Conservation (phyloP, 2,888 invertebrate genomes). For the Pseudanteris insignis region DNA sequence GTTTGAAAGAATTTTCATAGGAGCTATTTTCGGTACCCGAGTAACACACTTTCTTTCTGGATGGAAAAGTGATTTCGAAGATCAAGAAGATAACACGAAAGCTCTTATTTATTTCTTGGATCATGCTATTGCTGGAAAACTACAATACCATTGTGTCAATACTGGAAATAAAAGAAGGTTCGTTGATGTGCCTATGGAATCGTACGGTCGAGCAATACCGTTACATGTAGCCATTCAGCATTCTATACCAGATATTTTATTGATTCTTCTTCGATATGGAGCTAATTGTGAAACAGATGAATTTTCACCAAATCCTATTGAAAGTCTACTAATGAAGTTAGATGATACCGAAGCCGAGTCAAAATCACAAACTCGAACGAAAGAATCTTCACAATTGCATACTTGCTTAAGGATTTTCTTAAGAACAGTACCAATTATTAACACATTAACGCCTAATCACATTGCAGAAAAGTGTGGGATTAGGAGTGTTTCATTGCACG, state of each 20-base stretch:
- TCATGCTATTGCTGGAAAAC: slow-evolving; percentile 75
- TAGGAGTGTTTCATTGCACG: slow-evolving; percentile 54
- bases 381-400: slow-evolving; percentile 76
- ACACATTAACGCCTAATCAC: slow-evolving; percentile 57
- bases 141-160: slow-evolving; percentile 67
- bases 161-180: slow-evolving; percentile 67
- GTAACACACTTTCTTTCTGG: slow-evolving; percentile 85
- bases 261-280: slow-evolving; percentile 72
- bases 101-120: slow-evolving; percentile 81
- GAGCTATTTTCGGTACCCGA: slow-evolving; percentile 82
- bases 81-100: slow-evolving; percentile 79
- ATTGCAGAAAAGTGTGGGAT: slow-evolving; percentile 57
- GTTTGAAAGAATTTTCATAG: slow-evolving; percentile 75
- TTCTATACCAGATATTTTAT: slow-evolving; percentile 78
- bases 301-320: slow-evolving; percentile 72
- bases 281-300: slow-evolving; percentile 70
- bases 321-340: slow-evolving; percentile 74
- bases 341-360: slow-evolving; percentile 68
- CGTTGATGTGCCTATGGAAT: slow-evolving; percentile 84
- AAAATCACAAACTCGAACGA: slow-evolving; percentile 65
- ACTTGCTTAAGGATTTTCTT: slow-evolving; percentile 76
- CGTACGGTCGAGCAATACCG: slow-evolving; percentile 79
- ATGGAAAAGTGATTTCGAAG: slow-evolving; percentile 86
- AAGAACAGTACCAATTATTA: slow-evolving; percentile 72
- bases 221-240: slow-evolving; percentile 79